Base-by-base conservation (phyloP, 1,140 invertebrate genomes). In the Leptinotarsa undecemlineata region DNA sequence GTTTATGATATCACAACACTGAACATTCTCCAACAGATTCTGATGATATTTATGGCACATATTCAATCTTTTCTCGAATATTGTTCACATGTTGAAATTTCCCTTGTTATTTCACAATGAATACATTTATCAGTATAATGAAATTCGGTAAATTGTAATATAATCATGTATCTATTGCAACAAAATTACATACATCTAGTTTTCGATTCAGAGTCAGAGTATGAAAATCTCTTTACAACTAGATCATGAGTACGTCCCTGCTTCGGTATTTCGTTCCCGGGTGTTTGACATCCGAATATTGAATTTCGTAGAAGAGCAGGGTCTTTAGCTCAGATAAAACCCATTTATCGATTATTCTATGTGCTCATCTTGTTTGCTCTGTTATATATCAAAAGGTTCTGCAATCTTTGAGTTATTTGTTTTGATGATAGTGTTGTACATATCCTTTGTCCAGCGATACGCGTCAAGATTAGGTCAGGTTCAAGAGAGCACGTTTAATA, bases 401-500 rank as follows among this genome's bases (percentile, higher is more conserved):
- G 51, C 51, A 57, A 57, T 57, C 51, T 57, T 57, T 19, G 17
- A 17, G 51, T 57, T 57, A 57, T 57, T 57, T 57, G n/a, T 57
- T 57, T 19, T 15, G 51, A 57, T 57, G 51, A 57, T 57, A 57
- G 51, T 57, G 51, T 19, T 19, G 14, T 57, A 57, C 33, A 42
- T 57, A 57, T 57, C 51, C 51, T 57, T 57, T 57, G 51, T 57
- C 51, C 51, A 17, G 51, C 51, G 51, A 57, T 57, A 57, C 14
- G 51, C 3, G 51, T 57, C 51, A 57, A 57, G 51, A 57, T 57
- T 57, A 57, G 51, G 51, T 57, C 51, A 57, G 51, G 51, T 57
- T 57, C 51, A 57, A 57, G n/a, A 57, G 51, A 57, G 51, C 51
- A 57, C 51, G 51, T 57, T 57, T 19, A 19, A 57, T 57, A 57